Evolutionary conservation across 2,113 vertebrate genomes (phyloP), one percentile per base, ranked within the genome.

Genomic region (Pterocles burchelli): DNA sequence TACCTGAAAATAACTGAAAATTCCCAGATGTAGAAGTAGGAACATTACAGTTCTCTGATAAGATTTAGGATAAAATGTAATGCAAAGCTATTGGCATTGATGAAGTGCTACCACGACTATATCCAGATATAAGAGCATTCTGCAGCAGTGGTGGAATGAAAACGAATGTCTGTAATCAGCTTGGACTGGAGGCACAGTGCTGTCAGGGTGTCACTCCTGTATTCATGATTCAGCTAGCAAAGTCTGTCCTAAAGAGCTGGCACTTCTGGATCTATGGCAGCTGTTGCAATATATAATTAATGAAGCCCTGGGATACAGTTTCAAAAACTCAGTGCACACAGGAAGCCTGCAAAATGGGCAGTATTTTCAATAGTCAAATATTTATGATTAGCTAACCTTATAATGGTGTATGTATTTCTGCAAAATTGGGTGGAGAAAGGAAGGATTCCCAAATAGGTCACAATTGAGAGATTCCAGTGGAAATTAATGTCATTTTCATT

Each of bases 241-340:
- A 92, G 54, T 26, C 49, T 36, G 0, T 51, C 61, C 78, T 68
- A 16, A 76, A 65, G 75, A 90, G 75, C 82, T 96, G 92, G 97
- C 77, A 52, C 54, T 59, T 5, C 85, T 66, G 86, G 29, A 62
- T 91, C 62, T 38, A 13, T 41, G 93, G 94, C 96, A 96, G 97
- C 88, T 97, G 95, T 29, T 89, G 85, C 57, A 73, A 95, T 97
- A 80, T 74, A 95, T 97, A 95, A 95, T 92, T 95, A 65, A 96
- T 73, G 25, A 88, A 74, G 85, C 62, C 81, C 52, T 84, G 63
- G 80, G 73, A 93, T n/a, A 51, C 10, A 8, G 49, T 77, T 90
- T 89, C 57, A 68, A 90, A 87, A 3, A 3, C 57, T 65, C 54
- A 72, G 61, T 49, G 70, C 45, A 7, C 38, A 46, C 26, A 63